Evolutionary conservation across 2,888 invertebrate species (phyloP).

Genomic region (Nemotelus pantherinus): DNA sequence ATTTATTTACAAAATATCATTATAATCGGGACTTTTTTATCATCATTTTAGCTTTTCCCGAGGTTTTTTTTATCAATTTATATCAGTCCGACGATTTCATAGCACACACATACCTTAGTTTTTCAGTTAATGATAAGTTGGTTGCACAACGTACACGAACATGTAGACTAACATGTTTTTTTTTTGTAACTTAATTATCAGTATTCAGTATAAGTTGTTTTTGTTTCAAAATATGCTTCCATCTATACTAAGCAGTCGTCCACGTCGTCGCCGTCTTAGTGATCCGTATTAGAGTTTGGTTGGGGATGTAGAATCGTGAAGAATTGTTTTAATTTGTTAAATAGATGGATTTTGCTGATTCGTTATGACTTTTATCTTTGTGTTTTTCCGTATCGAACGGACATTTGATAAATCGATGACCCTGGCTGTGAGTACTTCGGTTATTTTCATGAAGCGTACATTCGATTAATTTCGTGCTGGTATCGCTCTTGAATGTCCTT

Average conservation of each 20-base stretch:
- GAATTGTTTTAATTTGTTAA: too few relatives aligned
- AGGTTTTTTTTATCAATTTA: neutral
- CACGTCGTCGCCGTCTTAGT: too few relatives aligned
- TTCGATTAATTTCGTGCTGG: conserved; percentile 89
- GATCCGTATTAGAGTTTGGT: too few relatives aligned
- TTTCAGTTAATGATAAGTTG: conserved; percentile 2
- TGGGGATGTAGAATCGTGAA: too few relatives aligned
- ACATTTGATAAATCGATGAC: conserved; percentile 1
- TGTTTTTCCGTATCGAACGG: neutral
- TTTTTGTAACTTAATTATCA: too few relatives aligned
- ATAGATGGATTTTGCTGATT: neutral
- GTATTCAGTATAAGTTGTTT: too few relatives aligned
- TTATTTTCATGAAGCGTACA: conserved; percentile 88
- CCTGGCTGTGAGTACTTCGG: conserved; percentile 18
- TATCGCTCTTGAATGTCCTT: conserved; percentile 95
- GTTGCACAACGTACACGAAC: conserved; percentile 16
- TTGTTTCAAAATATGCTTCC: too few relatives aligned
- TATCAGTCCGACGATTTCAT: neutral
- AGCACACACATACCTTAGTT: conserved; percentile 24
- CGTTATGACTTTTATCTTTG: neutral
- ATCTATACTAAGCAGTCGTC: too few relatives aligned
- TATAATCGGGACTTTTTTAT: neutral
- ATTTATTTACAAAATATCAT: conserved; percentile 38
- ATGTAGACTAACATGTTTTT: neutral
- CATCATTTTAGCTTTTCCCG: neutral